phyloP scores from a whole-genome alignment of 2,113 vertebrate genomes.

The Upupa epops region DNA sequence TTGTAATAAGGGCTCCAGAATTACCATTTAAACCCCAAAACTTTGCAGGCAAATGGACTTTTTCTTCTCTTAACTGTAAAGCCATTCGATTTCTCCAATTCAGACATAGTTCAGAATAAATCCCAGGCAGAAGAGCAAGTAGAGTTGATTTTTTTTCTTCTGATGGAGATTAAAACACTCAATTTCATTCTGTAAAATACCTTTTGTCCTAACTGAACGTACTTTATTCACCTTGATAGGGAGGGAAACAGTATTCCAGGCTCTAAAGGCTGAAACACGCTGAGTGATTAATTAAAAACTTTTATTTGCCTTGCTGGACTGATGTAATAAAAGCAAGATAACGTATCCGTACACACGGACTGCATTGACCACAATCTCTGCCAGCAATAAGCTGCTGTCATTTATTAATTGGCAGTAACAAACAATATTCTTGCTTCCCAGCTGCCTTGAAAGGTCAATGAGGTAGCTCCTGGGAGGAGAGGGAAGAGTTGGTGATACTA shows the following conservation, averaged over 20 bases:
- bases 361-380: slow-evolving; percentile 11
- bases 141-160: background rate
- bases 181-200: background rate
- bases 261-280: background rate
- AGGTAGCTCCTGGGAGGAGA: background rate
- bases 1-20: no score
- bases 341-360: background rate
- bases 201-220: background rate
- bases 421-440: background rate
- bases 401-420: slow-evolving; percentile 14
- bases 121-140: background rate
- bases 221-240: background rate
- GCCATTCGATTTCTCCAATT: background rate
- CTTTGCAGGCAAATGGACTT: background rate
- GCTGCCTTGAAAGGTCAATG: background rate
- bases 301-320: background rate
- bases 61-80: background rate
- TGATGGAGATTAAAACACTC: background rate
- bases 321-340: slow-evolving; percentile 2
- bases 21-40: background rate
- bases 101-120: background rate
- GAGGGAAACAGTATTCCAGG: background rate
- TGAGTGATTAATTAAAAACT: slow-evolving; percentile 25
- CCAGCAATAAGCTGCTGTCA: background rate
- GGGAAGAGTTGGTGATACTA: background rate